phyloP scores from a whole-genome alignment of 2,888 invertebrate species.

The Microplitis deprimator region DNA sequence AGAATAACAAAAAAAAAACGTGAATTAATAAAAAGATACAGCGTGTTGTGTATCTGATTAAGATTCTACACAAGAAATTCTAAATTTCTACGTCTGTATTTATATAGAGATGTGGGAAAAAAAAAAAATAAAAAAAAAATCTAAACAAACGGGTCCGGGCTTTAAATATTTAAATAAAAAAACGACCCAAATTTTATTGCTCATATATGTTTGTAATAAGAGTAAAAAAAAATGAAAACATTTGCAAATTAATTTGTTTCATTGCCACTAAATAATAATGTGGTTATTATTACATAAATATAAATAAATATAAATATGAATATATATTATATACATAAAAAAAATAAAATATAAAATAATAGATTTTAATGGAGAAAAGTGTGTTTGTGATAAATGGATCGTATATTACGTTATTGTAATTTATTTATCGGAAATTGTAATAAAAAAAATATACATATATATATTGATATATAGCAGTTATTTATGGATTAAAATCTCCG shows the following conservation, averaged over 20 bases:
- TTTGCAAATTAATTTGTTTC: constrained; percentile 59
- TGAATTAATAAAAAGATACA: constrained; percentile 48
- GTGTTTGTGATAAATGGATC: constrained; percentile 13
- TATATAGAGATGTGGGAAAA: constrained; percentile 54
- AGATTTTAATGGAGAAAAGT: constrained; percentile 47
- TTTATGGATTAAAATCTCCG: constrained; percentile 11
- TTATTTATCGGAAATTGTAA: constrained; percentile 23
- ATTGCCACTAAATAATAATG: constrained; percentile 49
- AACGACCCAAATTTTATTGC: constrained; percentile 66
- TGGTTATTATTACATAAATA: constrained; percentile 37
- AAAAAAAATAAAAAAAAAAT: constrained; percentile 34
- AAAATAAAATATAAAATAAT: constrained; percentile 20
- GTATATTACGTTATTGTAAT: not conserved
- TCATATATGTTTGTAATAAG: constrained; percentile 68
- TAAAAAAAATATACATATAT: constrained; percentile 2
- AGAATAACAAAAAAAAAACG: constrained; percentile 42
- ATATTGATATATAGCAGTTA: not conserved
- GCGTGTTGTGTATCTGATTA: constrained; percentile 48
- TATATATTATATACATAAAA: constrained; percentile 46
- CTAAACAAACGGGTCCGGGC: constrained; percentile 46
- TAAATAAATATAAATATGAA: constrained; percentile 26
- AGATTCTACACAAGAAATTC: constrained; percentile 63
- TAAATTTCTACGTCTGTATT: constrained; percentile 65
- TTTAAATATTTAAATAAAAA: constrained; percentile 46
- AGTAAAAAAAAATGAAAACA: constrained; percentile 40